A percentile compares a stretch with the other conserved stretches of the same genome.
These are phyloP conservation scores for Sinodicranocentrus sp. DNA, from an alignment of 2,888 invertebrate genomes.

Conservation along the genomic window DNA sequence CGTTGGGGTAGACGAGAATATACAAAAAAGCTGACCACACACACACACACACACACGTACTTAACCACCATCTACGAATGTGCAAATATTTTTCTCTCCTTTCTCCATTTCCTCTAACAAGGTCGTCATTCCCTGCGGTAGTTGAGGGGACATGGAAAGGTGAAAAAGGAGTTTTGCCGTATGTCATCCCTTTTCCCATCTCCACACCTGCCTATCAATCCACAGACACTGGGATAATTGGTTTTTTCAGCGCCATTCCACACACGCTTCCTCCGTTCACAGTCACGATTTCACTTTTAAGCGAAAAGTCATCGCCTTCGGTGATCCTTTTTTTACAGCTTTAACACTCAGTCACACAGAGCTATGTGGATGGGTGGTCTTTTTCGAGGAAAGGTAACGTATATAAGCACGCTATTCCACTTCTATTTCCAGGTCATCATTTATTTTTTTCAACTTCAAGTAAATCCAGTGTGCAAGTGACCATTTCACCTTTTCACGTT, in stretches of 20 bases:
- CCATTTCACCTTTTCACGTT: conserved; percentile 1
- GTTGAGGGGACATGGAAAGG: background rate
- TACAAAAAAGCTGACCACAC: too few species aligned
- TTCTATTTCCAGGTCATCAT: background rate
- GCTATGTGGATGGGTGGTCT: background rate
- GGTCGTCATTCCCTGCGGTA: conserved; percentile 11
- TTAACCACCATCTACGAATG: background rate
- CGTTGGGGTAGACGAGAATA: too few species aligned
- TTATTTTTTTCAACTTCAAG: too few species aligned
- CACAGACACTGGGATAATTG: conserved; percentile 42
- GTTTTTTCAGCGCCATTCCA: conserved; percentile 4
- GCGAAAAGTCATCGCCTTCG: background rate
- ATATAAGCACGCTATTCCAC: background rate
- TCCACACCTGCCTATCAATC: conserved; percentile 51
- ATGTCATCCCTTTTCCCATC: conserved; percentile 13
- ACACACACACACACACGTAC: too few species aligned
- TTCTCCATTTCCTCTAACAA: background rate
- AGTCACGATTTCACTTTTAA: conserved; percentile 15
- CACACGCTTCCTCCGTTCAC: conserved; percentile 14
- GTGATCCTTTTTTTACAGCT: background rate
- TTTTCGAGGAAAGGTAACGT: too few species aligned
- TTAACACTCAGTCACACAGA: too few species aligned
- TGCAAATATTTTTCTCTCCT: too few species aligned
- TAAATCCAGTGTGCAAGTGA: background rate
- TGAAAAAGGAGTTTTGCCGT: background rate